Evolutionary conservation across 2,888 invertebrate species (phyloP), one percentile per base, ranked within the genome.

Genomic region (Mimumesa dahlbomi): DNA sequence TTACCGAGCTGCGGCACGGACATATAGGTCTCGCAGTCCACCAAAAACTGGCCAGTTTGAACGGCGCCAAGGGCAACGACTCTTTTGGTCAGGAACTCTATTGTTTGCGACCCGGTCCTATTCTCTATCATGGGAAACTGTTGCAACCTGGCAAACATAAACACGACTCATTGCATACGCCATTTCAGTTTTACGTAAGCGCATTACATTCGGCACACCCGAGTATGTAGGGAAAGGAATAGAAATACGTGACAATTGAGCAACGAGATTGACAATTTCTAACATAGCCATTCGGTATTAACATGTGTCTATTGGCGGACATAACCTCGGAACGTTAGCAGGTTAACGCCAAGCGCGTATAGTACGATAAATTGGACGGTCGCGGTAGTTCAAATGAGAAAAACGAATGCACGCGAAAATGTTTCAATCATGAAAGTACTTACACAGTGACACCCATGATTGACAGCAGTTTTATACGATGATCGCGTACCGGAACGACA

Each of bases 11-110:
- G 93, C 0, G 95, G 94, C 43, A 94, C 93, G 0, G 96, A 95
- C 38, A 94, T 94, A 86, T 96, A 98, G 0, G 97, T 97, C 89
- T 98, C 98, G 84, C 98, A 98, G 87, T 98, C 98, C 0, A 98
- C 98, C 50, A 96, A 90, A 89, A 98, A 98, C 82, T 96, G 96
- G 0, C 98, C 98, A 64, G 95, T 93, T 85, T 95, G 97, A 0
- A 93, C 90, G 0, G 97, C 98, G 14, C 98, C 98, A 1, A 98
- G 90, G 0, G 96, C 95, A 34, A 94, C 91, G 18, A 98, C 93
- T 16, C 97, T 92, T 88, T 97, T 97, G 0, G 96, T 94, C 0
- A 98, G 91, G 61, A 95, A 91, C 78, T 98, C 98, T 65, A 98
- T 95, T 0, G 95, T 95, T 84, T 96, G 95, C 0, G 96, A 94